A percentile compares a stretch with the other conserved stretches of the same genome.
Conservation (phyloP, 1,140 invertebrate genomes). For the Panagrolaimus sp. region DNA sequence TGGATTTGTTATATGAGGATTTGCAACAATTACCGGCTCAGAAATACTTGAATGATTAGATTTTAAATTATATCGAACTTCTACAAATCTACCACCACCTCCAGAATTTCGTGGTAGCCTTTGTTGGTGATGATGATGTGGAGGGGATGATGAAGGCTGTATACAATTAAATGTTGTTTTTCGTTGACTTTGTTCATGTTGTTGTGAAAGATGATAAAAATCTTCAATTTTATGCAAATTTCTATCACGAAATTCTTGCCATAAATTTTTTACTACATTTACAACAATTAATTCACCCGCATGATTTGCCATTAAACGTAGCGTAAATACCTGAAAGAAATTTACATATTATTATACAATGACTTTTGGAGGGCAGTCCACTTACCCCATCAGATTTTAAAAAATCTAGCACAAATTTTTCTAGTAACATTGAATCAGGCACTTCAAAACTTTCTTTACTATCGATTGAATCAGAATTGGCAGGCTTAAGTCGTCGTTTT, state of each 20-base stretch:
- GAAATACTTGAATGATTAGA: neutral
- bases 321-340: constrained; percentile 57
- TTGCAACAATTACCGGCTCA: constrained; percentile 6
- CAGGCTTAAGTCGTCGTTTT: constrained; percentile 25
- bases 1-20: neutral
- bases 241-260: constrained; percentile 55
- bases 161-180: neutral
- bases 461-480: neutral
- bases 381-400: constrained; percentile 61
- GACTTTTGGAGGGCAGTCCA: no score
- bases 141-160: neutral
- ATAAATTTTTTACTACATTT: constrained; percentile 60
- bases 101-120: neutral
- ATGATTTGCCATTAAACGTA: constrained; percentile 62
- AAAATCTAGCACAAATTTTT: constrained; percentile 60
- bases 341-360: no score
- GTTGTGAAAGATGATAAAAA: no score
- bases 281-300: constrained; percentile 61
- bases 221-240: constrained; percentile 49
- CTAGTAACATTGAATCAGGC: constrained; percentile 42
- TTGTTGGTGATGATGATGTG: neutral
- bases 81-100: neutral
- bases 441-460: constrained; percentile 19
- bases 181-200: neutral
- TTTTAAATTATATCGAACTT: neutral